Percentiles rank a stretch among this genome's conserved stretches.
Evolutionary conservation across 2,797 vertebrate species (phyloP).

Genomic region (Sebastes matsubarae): DNA sequence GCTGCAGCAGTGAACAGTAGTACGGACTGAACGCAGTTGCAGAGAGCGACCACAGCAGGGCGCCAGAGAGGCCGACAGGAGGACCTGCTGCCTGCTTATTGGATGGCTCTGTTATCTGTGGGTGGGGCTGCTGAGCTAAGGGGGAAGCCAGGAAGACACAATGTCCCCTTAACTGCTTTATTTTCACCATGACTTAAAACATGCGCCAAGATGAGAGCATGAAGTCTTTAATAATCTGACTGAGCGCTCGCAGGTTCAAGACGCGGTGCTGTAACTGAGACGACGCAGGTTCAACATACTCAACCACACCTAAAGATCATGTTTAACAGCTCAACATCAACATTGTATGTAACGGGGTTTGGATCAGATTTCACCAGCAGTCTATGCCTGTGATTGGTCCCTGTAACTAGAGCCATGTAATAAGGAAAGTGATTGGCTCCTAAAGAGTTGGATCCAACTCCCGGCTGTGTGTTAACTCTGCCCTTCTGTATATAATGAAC

Average conservation of each 20-base stretch:
- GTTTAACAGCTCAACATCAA: no score
- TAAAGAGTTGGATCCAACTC: no score
- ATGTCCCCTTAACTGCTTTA: neutral
- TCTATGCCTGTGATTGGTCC: no score
- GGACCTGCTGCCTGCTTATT: slow-evolving; percentile 29
- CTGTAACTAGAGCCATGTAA: no score
- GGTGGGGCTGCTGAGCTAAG: neutral
- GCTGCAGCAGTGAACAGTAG: neutral
- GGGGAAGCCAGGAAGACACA: slow-evolving; percentile 4
- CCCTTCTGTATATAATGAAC: no score
- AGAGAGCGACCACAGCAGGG: slow-evolving; percentile 43
- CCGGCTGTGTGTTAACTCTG: no score
- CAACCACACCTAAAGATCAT: no score
- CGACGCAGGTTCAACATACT: no score
- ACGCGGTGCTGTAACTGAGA: neutral
- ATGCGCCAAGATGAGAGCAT: neutral
- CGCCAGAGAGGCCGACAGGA: neutral
- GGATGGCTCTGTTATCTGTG: slow-evolving; percentile 7
- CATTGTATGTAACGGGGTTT: no score
- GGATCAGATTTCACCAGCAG: no score
- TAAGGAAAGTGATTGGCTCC: no score
- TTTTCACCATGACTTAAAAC: neutral
- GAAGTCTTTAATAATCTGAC: neutral
- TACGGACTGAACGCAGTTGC: slow-evolving; percentile 1
- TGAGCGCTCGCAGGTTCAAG: neutral